A percentile compares a stretch with the other conserved stretches of the same genome.
Evolutionary conservation across 2,113 vertebrate genomes (phyloP).

Genomic region (Crypturellus undulatus): DNA sequence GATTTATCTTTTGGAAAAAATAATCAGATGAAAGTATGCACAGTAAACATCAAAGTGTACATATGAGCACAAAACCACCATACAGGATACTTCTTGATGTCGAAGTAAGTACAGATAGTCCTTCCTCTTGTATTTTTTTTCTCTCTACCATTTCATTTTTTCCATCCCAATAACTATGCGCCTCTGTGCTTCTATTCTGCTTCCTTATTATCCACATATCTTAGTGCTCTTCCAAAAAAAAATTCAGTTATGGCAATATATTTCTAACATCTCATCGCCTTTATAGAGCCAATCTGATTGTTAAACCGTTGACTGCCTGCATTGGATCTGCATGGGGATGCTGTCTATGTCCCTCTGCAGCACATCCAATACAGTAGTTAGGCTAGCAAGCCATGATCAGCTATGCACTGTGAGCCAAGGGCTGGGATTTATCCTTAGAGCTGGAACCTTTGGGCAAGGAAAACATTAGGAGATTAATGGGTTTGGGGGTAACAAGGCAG

Average conservation of each 20-base stretch:
- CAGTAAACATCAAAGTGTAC: slow-evolving; percentile 39
- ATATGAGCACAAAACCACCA: slow-evolving; percentile 5
- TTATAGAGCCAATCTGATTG: not conserved
- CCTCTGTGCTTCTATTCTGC: not conserved
- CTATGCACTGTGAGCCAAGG: not conserved
- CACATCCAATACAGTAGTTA: not conserved
- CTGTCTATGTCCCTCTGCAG: not conserved
- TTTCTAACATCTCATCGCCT: not conserved
- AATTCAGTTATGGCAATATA: not conserved
- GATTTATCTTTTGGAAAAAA: slow-evolving; percentile 67
- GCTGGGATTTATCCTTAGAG: not conserved
- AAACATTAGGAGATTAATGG: not conserved
- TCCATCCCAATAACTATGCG: not conserved
- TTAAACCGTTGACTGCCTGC: not conserved
- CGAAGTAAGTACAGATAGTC: not conserved
- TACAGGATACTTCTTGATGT: slow-evolving; percentile 14
- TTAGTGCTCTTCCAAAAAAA: not conserved
- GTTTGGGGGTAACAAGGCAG: not conserved
- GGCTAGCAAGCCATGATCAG: not conserved
- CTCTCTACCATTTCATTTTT: not conserved
- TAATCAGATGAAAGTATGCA: slow-evolving; percentile 65
- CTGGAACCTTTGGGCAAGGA: not conserved
- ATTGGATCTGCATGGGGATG: not conserved
- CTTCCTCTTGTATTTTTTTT: not conserved
- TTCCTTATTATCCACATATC: not conserved